Conservation (phyloP, 2,113 vertebrate genomes). For the Etheostoma cragini region DNA sequence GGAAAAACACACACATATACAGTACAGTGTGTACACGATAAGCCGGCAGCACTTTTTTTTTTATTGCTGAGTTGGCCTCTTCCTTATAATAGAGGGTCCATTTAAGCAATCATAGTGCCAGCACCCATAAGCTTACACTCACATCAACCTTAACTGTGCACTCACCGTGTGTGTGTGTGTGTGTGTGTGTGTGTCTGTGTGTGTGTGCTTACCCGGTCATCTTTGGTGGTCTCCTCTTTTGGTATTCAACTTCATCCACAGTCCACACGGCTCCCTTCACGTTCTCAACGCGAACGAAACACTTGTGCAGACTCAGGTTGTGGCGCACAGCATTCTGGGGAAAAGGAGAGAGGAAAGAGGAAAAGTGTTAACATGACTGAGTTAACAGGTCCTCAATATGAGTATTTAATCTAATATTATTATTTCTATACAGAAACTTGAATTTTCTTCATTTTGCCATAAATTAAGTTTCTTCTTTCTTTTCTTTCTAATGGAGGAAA, state of each 20-base stretch:
- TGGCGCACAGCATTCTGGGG: slow-evolving; percentile 97
- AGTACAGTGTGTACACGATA: slow-evolving; percentile 41
- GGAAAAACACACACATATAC: slow-evolving; percentile 47
- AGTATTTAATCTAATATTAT: neutral
- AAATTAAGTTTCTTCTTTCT: neutral
- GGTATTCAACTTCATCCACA: slow-evolving; percentile 98
- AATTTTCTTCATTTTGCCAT: neutral
- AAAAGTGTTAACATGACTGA: neutral
- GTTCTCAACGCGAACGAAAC: slow-evolving; percentile 99
- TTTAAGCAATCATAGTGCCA: slow-evolving; percentile 79
- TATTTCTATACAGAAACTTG: neutral
- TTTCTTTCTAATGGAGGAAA: neutral
- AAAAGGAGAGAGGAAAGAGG: neutral
- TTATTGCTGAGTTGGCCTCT: slow-evolving; percentile 63
- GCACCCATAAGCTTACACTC: slow-evolving; percentile 67
- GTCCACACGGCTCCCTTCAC: slow-evolving; percentile 99
- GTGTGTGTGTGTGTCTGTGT: slow-evolving; percentile 28
- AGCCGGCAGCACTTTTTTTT: slow-evolving; percentile 32
- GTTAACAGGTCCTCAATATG: neutral
- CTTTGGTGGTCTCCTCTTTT: slow-evolving; percentile 99
- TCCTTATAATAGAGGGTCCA: slow-evolving; percentile 70
- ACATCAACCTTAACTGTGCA: slow-evolving; percentile 48
- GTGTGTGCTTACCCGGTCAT: slow-evolving; percentile 92
- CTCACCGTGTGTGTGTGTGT: neutral
- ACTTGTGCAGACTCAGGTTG: slow-evolving; percentile 99